These are phyloP conservation scores for Sinonovacula constricta DNA, from an alignment of 1,140 invertebrate species.

Conservation along the genomic window DNA sequence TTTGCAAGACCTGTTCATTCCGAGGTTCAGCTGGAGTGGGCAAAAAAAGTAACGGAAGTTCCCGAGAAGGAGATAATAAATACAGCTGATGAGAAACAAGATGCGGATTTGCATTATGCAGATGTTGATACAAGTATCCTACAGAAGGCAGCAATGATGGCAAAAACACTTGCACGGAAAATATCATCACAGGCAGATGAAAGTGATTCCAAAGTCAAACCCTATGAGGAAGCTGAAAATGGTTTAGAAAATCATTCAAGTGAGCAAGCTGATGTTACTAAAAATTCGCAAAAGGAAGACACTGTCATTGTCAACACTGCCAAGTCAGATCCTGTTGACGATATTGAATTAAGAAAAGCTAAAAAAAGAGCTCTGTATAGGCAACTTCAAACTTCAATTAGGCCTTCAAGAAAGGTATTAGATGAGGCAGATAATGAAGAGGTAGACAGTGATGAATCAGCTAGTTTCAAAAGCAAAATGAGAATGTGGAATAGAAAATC, in stretches of 20 bases:
- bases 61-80: too few relatives aligned
- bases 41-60: neutral
- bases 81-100: neutral
- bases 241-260: neutral
- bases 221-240: neutral
- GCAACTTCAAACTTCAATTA: conserved; percentile 41
- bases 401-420: conserved; percentile 30
- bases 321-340: neutral
- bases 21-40: conserved; percentile 32
- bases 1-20: conserved; percentile 19
- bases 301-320: too few relatives aligned
- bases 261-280: neutral
- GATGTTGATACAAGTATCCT: conserved; percentile 33
- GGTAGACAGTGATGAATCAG: conserved; percentile 5
- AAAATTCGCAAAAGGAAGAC: too few relatives aligned
- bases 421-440: conserved; percentile 2
- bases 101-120: conserved; percentile 3
- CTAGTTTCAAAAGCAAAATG: conserved; percentile 36
- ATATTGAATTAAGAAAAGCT: conserved; percentile 23
- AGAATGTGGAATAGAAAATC: conserved; percentile 39
- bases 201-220: too few relatives aligned
- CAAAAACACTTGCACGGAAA: conserved; percentile 34
- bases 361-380: conserved; percentile 24
- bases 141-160: conserved; percentile 45
- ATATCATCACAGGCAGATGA: conserved; percentile 28